A percentile compares a stretch with the other conserved stretches of the same genome.
Conservation (phyloP, 30 jellyfish, hydroid and myxozoan species). For the Pelagia noctiluca region DNA sequence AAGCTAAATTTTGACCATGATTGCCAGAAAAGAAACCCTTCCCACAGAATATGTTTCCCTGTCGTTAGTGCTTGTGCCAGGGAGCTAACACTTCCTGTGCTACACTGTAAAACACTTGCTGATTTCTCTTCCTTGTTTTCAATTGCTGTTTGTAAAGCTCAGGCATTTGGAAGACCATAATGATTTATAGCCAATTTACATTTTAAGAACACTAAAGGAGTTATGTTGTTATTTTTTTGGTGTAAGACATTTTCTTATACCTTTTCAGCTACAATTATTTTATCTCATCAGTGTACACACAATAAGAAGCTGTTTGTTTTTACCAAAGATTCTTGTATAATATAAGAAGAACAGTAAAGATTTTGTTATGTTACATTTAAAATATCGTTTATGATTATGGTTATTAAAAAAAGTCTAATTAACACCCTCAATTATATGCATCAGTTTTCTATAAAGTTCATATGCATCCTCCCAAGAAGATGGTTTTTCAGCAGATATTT, state of each 20-base stretch:
- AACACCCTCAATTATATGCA: not conserved
- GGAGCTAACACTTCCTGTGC: not conserved
- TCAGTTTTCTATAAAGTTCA: not conserved
- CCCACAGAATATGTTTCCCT: not conserved
- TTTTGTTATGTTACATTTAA: not conserved
- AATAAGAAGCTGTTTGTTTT: not conserved
- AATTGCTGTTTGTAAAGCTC: conserved; percentile 3
- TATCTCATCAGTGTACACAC: not conserved
- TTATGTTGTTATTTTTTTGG: not conserved
- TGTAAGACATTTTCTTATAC: not conserved
- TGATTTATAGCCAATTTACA: no score
- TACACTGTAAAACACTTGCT: not conserved
- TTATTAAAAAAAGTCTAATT: not conserved
- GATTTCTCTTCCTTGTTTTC: conserved; percentile 3
- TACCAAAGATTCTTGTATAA: not conserved
- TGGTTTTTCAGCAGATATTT: conserved; percentile 2
- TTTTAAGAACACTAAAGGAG: not conserved
- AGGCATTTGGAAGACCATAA: no score
- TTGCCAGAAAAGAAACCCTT: not conserved
- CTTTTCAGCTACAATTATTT: not conserved
- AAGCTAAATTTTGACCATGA: not conserved
- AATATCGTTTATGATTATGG: not conserved
- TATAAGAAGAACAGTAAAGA: not conserved
- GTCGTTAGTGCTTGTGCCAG: no score
- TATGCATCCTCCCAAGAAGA: conserved; percentile 2